Evolutionary conservation across 2,797 vertebrate genomes (phyloP).

Genomic region (Anguilla anguilla): DNA sequence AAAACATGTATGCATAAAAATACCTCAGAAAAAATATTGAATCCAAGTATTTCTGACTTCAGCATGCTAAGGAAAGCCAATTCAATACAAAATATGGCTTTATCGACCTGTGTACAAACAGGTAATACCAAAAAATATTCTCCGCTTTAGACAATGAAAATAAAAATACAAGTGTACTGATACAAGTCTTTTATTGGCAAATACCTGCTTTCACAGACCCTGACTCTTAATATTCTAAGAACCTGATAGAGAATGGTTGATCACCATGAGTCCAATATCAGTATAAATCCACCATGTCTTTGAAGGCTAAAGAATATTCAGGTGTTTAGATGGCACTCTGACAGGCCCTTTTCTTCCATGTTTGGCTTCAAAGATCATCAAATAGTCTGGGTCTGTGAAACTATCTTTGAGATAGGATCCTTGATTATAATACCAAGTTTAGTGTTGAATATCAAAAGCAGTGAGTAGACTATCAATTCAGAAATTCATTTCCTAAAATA

Average conservation of each 20-base stretch:
- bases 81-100: slow-evolving; percentile 21
- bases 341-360: neutral
- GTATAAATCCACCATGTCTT: neutral
- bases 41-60: neutral
- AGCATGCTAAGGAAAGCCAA: slow-evolving; percentile 1
- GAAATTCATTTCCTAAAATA: neutral
- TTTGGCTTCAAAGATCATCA: neutral
- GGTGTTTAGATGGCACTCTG: neutral
- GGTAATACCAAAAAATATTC: slow-evolving; percentile 5
- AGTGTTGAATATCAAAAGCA: slow-evolving; percentile 7
- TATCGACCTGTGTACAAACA: neutral
- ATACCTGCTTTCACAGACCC: neutral
- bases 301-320: neutral
- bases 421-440: slow-evolving; percentile 1
- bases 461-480: neutral
- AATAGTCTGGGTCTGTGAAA: slow-evolving; percentile 9
- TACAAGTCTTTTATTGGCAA: slow-evolving; percentile 2
- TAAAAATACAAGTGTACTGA: neutral
- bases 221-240: neutral
- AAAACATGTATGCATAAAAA: neutral
- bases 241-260: neutral
- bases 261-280: neutral
- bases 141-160: slow-evolving; percentile 3
- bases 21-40: neutral
- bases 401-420: neutral